Evolutionary conservation across 2,113 vertebrate species (phyloP), one percentile per base, ranked within the genome.

Genomic region (Sceloporus undulatus): DNA sequence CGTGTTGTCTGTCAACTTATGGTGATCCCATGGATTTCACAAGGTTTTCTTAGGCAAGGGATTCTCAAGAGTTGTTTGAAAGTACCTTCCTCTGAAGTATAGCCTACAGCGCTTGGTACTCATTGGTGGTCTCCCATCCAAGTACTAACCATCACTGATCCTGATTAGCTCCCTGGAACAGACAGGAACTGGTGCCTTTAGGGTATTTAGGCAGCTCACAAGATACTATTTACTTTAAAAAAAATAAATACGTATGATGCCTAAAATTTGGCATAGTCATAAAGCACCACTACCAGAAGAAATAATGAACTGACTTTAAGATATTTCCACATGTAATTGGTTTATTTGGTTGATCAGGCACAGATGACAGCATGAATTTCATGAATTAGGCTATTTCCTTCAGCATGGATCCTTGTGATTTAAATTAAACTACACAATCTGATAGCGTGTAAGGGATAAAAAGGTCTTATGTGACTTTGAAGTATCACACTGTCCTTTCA

Each of bases 311-410:
- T 68, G 71, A 2, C 3, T 11, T 23, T 23, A 70, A 84, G 66
- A 78, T 0, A 0, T 66, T 87, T 88, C 10, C 29, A 10, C 16
- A 29, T 5, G 66, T 42, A 1, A 74, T 78, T 0, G 0, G 29
- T 82, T 88, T 70, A 11, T 85, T 77, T 48, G 66, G n/a, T n/a
- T 82, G 14, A 5, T 34, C 23, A 23, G 21, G 11, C 0, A 0
- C 2, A 5, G 79, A 70, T 38, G 70, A 6, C n/a, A 54, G 68
- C 21, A 54, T 21, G n/a, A 42, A 18, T 56, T 76, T 84, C 10
- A 2, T 0, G 0, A 74, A 2, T 34, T n/a, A n/a, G 0, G 0
- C 54, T 42, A 0, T 48, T 2, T 84, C 65, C 76, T 82, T 82
- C 86, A 27, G 56, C 13, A 13, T 79, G 25, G 4, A 9, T 13